Evolutionary conservation across 2,113 vertebrate genomes (phyloP), one percentile per base, ranked within the genome.

Genomic region (Thamnaconus septentrionalis): DNA sequence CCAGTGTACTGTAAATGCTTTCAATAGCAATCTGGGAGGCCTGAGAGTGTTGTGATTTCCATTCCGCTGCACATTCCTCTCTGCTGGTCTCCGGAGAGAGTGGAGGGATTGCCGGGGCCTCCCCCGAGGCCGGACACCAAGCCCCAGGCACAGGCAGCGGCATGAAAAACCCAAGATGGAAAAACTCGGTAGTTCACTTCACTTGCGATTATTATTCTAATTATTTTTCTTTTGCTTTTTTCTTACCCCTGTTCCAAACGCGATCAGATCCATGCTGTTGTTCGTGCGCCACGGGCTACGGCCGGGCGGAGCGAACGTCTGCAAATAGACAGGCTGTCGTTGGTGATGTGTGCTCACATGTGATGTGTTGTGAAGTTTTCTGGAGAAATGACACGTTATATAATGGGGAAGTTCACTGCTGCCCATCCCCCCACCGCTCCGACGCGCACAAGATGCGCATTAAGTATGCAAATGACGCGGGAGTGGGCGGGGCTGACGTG

Each of bases 1-100:
- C 71, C 87, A 88, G 75, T 86, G 79, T 89, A 88, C 85, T 90
- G 87, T 90, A 88, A 90, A 91, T 77, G 71, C 87, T 85, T 87
- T 84, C 86, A 83, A 77, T 85, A 71, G 86, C 79, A 86, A 81
- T 85, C 83, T 83, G 82, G 81, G 83, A 75, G 84, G 77, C 78
- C 70, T 73, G 66, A 63, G 80, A 80, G 84, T 76, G 83, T 88
- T 83, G 85, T 84, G 78, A 89, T 90, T 90, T 88, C 86, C 90
- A 87, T 90, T 85, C 87, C 84, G 85, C 67, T 88, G 86, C 84
- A 84, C 87, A 85, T 84, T 85, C 75, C 74, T 88, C 80, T 81
- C 75, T 77, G 69, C 56, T 41, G 45, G 79, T 88, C 90, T 83
- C 84, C 56, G 7, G 85, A 73, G 90, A 83, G 53, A 59, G 64